Conservation (phyloP, 2,888 invertebrate species). For the Biston betularia region DNA sequence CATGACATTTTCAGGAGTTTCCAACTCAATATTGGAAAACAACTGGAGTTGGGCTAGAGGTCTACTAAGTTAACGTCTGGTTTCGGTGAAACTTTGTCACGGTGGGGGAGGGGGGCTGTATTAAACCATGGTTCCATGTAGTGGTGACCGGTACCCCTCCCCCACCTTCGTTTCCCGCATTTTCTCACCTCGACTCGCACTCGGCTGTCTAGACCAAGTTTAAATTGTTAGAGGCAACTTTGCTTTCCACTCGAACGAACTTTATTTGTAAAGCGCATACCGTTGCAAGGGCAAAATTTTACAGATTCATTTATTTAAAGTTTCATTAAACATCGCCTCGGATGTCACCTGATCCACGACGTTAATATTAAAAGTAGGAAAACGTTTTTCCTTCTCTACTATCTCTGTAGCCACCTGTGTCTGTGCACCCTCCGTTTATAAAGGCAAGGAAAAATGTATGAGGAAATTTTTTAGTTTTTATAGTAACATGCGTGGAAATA, state of each 20-base stretch:
- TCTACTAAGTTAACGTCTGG: constrained; percentile 53
- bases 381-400: background rate
- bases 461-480: constrained; percentile 43
- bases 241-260: constrained; percentile 69
- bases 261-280: constrained; percentile 74
- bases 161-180: constrained; percentile 52
- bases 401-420: constrained; percentile 15
- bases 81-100: constrained; percentile 63
- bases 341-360: constrained; percentile 7
- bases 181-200: constrained; percentile 73
- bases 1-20: constrained; percentile 31
- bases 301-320: constrained; percentile 50
- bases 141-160: constrained; percentile 55
- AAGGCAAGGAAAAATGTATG: constrained; percentile 25
- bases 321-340: constrained; percentile 37
- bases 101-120: constrained; percentile 50
- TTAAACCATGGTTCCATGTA: constrained; percentile 48
- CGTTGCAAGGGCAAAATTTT: constrained; percentile 61
- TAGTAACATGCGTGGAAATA: constrained; percentile 51
- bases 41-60: constrained; percentile 52
- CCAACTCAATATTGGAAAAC: constrained; percentile 42
- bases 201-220: constrained; percentile 71
- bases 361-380: constrained; percentile 1
- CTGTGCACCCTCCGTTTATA: constrained; percentile 36
- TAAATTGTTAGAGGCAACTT: constrained; percentile 80